Percentiles rank a stretch among this genome's conserved stretches.
phyloP scores from a whole-genome alignment of 2,113 vertebrate species.

The Rhineura floridana region DNA sequence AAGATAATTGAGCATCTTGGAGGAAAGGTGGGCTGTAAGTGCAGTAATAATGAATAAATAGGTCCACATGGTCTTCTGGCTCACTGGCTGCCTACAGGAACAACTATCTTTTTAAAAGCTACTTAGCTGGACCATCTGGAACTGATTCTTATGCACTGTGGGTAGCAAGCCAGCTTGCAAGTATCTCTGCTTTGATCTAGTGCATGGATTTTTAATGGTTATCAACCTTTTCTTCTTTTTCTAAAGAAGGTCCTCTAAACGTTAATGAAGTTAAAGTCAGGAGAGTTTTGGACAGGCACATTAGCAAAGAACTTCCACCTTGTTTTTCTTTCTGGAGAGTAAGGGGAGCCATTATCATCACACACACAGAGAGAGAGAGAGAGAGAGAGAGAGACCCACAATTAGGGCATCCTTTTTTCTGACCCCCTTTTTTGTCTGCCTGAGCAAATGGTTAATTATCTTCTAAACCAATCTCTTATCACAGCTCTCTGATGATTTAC shows the following conservation, averaged over 20 bases:
- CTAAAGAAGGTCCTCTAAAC: not conserved
- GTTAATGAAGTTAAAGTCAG: conserved; percentile 30
- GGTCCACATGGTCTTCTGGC: not conserved
- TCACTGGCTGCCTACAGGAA: not conserved
- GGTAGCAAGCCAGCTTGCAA: not conserved
- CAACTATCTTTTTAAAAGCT: not conserved
- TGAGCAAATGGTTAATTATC: conserved; percentile 56
- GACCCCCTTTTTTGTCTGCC: conserved; percentile 30
- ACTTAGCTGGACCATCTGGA: not conserved
- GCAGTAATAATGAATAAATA: too few species aligned
- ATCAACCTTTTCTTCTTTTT: not conserved
- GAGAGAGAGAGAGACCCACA: too few species aligned
- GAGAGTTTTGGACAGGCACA: not conserved
- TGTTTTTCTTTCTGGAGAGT: not conserved
- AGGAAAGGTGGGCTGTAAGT: too few species aligned
- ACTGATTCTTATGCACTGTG: too few species aligned
- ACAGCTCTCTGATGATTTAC: conserved; percentile 40
- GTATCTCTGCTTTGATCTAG: not conserved
- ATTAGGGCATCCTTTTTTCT: conserved; percentile 13
- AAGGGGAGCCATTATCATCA: not conserved
- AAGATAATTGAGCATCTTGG: too few species aligned
- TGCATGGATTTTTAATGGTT: conserved; percentile 16
- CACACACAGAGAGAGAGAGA: too few species aligned
- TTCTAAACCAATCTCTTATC: conserved; percentile 38
- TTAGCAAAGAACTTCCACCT: not conserved